Base-by-base conservation (phyloP, 2,113 vertebrate species). In the Sylvietta virens region DNA sequence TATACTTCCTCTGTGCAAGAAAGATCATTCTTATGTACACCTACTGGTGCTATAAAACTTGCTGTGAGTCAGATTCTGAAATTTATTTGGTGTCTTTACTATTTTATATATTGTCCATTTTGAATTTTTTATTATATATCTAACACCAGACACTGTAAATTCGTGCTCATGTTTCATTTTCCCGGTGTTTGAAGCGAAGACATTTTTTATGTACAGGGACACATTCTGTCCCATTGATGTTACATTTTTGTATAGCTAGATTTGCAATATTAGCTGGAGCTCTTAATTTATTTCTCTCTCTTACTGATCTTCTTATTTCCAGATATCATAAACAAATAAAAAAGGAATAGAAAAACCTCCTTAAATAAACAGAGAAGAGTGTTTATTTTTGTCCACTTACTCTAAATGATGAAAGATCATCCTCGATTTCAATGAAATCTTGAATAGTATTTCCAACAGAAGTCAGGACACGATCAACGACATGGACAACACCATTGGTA, bases 401-500 rank as follows among this genome's bases (percentile, higher is more conserved):
- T 88, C 91, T 98, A 54, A 99, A 96, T 11, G 98, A 98, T 42
- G 98, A 98, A 77, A 99, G 98, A 2, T 99, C 99, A 58, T 99
- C 99, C 2, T 99, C 97, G 0, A 97, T 86, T 54, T 99, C 99
- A 44, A 99, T 94, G 70, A 98, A 96, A 64, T 99, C 98, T 95
- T 98, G 97, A 92, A 99, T 98, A 71, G 98, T 99, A 95, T 95
- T 99, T 81, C 98, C 98, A 74, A 98, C 98, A 27, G 98, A 94
- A 0, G 98, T 99, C 93, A 99, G 98, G 77, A 99, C 99, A 14
- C 99, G 99, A 81, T 99, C 99, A 81, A 99, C 97, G 5, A 99
- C 98, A 12, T 99, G 99, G 37, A 99, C 99, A 31, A 99, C 99
- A 30, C 99, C 99, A 57, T 99, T 99, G 81, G 99, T 99, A 78